Base-by-base conservation (phyloP, 2,113 vertebrate species). In the Eurypyga helias region DNA sequence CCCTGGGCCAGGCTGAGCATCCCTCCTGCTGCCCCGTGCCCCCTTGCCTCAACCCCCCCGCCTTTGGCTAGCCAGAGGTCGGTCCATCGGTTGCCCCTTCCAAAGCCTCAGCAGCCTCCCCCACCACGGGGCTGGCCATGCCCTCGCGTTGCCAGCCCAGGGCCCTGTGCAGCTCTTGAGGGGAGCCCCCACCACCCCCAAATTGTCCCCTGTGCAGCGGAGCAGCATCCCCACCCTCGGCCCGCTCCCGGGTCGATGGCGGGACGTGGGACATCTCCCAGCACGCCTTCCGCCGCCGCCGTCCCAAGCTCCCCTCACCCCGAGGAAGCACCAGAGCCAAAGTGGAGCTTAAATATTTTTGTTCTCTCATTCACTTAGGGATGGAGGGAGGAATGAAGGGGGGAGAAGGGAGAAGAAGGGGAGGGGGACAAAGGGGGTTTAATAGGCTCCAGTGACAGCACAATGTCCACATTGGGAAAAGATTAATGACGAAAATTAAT, bases 401-500 rank as follows among this genome's bases (percentile, higher is more conserved):
- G 91, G 91, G 83, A 96, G 95, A 87, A 72, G 92, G 86, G 72
- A 94, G 91, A 87, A 85, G 94, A 89, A 83, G 85, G 75, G 89
- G 90, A 94, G 96, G 96, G 96, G 95, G 94, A 90, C 93, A 92
- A 92, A 96, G 96, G 95, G 96, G 96, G 94, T 94, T 96, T 97
- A 97, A 97, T 97, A 97, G 96, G 97, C 98, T 98, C 97, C 90
- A 43, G 98, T 98, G 98, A 98, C 98, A 98, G 98, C 98, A 96
- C 97, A 98, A 98, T 99, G 98, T 99, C 99, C 98, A 99, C 98
- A 99, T 98, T 99, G 98, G 98, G 98, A 98, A 98, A 99, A 99
- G 99, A 99, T 99, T 99, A 99, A 99, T 99, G 98, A 98, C 95
- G 97, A 99, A 99, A 99, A 99, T 99, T 98, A 99, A 99, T 99